Percentiles rank a stretch among this genome's conserved stretches.
Evolutionary conservation across 92 coral and sea anemone genomes (phyloP).

Genomic region (Palythoa grandis): DNA sequence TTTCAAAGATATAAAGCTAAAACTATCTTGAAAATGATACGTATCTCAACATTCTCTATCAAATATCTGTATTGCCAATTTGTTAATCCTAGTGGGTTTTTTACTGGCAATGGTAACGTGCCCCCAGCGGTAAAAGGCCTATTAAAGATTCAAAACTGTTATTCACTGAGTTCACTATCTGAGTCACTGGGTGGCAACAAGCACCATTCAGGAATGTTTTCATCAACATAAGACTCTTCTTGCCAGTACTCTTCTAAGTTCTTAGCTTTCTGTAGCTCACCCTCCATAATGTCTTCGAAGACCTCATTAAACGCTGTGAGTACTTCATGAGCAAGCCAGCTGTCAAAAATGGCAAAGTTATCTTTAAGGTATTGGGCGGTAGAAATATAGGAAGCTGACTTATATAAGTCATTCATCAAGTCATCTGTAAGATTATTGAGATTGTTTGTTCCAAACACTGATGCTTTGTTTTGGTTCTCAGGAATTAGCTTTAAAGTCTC

Average conservation of each 20-base stretch:
- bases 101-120: background rate
- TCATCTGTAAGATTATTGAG: slow-evolving; percentile 39
- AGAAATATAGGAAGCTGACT: slow-evolving; percentile 28
- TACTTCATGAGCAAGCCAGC: slow-evolving; percentile 47
- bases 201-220: background rate
- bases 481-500: slow-evolving; percentile 38
- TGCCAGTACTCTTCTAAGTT: background rate
- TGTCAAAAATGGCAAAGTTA: slow-evolving; percentile 59
- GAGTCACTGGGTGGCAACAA: background rate
- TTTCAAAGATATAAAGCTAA: background rate
- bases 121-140: background rate
- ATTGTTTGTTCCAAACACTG: slow-evolving; percentile 49
- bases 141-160: background rate
- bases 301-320: slow-evolving; percentile 44
- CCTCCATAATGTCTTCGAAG: slow-evolving; percentile 37
- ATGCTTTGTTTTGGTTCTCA: slow-evolving; percentile 20
- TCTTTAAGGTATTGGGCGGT: slow-evolving; percentile 47
- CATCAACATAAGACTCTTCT: background rate
- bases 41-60: background rate
- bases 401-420: slow-evolving; percentile 37
- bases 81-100: background rate
- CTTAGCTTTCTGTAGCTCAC: background rate
- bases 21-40: background rate
- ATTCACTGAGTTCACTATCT: background rate
- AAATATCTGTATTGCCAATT: background rate